phyloP scores from a whole-genome alignment of 2,888 invertebrate species.

The Tiphia femorata region DNA sequence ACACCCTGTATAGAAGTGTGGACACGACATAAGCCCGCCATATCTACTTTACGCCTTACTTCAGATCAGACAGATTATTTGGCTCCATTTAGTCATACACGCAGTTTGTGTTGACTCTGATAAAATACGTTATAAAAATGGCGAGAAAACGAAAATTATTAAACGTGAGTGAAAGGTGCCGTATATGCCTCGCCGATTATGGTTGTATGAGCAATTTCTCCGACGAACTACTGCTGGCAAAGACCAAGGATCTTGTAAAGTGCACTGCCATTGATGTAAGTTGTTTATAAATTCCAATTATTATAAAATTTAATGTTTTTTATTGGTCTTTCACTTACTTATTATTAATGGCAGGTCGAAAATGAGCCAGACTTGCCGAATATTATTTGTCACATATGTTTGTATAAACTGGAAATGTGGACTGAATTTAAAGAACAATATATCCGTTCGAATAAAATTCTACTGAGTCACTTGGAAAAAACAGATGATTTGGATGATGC shows the following conservation, averaged over 20 bases:
- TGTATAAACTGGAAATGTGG: conserved; percentile 65
- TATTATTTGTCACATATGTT: conserved; percentile 61
- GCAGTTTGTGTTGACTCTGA: background rate
- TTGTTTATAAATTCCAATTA: conserved; percentile 29
- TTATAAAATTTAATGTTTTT: background rate
- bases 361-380: conserved; percentile 53
- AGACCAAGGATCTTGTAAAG: conserved; percentile 53
- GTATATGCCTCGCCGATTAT: conserved; percentile 58
- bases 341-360: conserved; percentile 48
- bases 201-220: conserved; percentile 57
- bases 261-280: conserved; percentile 59
- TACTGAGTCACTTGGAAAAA: conserved; percentile 47
- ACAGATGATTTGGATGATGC: conserved; percentile 33
- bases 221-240: conserved; percentile 45
- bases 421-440: conserved; percentile 61
- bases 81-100: conserved; percentile 7
- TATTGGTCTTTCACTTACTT: background rate
- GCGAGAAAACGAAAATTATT: conserved; percentile 51
- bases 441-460: conserved; percentile 51
- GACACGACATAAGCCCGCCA: conserved; percentile 4
- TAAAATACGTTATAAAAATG: too few relatives aligned
- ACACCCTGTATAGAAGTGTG: too few relatives aligned
- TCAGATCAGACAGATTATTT: conserved; percentile 23
- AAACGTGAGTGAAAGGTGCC: conserved; percentile 52
- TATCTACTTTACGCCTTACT: conserved; percentile 7